Conservation (phyloP, 2,888 invertebrate species). For the Andrena marginata region DNA sequence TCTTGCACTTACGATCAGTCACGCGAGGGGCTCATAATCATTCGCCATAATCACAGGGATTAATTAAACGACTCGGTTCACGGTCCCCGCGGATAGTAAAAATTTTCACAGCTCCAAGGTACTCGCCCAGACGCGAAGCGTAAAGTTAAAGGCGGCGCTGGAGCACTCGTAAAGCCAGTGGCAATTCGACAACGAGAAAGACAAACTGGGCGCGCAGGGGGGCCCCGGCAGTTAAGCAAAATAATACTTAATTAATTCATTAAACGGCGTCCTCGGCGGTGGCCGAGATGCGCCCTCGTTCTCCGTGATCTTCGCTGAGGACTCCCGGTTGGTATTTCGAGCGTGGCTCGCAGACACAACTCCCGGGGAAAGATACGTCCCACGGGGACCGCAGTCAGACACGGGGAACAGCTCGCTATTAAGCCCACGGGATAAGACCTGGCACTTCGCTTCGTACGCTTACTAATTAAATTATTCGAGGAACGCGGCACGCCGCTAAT, state of each 20-base stretch:
- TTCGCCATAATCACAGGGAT: no score
- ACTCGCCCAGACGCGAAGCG: no score
- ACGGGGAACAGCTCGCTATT: slow-evolving; percentile 79
- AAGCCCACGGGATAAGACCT: slow-evolving; percentile 82
- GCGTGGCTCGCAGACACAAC: slow-evolving; percentile 22
- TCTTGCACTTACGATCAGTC: no score
- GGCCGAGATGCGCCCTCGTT: slow-evolving; percentile 22
- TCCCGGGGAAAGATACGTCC: slow-evolving; percentile 66
- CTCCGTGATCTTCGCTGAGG: slow-evolving; percentile 30
- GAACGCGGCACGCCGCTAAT: slow-evolving; percentile 64
- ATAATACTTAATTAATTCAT: slow-evolving; percentile 68
- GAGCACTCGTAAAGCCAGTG: neutral
- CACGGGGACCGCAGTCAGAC: slow-evolving; percentile 74
- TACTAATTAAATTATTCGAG: slow-evolving; percentile 83
- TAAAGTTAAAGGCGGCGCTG: neutral
- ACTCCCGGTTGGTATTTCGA: slow-evolving; percentile 30
- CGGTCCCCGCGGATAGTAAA: no score
- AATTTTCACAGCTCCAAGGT: no score
- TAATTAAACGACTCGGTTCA: no score
- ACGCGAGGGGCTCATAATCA: no score
- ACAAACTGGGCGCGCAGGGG: slow-evolving; percentile 17
- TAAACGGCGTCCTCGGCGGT: slow-evolving; percentile 44
- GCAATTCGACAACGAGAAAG: slow-evolving; percentile 5
- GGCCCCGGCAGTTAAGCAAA: slow-evolving; percentile 36
- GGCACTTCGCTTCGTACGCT: slow-evolving; percentile 78